Evolutionary conservation across 2,888 invertebrate genomes (phyloP).

Genomic region (Cerastis leucographa): DNA sequence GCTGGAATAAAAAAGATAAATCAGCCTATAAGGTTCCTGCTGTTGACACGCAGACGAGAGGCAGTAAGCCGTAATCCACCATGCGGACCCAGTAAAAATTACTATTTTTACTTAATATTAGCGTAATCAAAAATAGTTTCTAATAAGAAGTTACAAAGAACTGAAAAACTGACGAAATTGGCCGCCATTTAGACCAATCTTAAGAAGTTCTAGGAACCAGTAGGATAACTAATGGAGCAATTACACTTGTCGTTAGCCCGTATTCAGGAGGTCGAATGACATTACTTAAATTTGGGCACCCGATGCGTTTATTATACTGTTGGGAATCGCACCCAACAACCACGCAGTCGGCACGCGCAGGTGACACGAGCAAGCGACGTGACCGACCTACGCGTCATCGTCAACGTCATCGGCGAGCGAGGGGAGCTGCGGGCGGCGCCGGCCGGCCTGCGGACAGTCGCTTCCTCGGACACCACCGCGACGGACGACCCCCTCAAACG

Average conservation of each 20-base stretch:
- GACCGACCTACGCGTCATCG: too few species aligned
- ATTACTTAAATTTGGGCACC: not conserved
- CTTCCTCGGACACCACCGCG: too few species aligned
- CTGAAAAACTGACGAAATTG: not conserved
- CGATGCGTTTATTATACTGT: not conserved
- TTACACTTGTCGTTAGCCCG: too few species aligned
- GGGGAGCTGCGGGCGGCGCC: too few species aligned
- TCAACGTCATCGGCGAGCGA: too few species aligned
- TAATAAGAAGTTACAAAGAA: not conserved
- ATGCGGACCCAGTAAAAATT: not conserved
- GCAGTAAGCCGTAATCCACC: not conserved
- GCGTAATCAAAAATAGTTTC: not conserved
- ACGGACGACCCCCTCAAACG: too few species aligned
- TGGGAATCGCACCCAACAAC: too few species aligned
- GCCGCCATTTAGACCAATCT: not conserved
- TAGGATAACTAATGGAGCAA: not conserved
- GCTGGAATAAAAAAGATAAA: conserved; percentile 75
- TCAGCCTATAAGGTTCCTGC: not conserved
- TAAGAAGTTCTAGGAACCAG: not conserved
- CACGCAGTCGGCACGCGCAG: too few species aligned
- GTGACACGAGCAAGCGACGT: too few species aligned
- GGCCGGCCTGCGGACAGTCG: too few species aligned
- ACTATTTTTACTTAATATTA: not conserved
- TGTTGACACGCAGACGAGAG: not conserved
- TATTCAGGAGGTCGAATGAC: not conserved